Conservation (phyloP, 2,888 invertebrate genomes). For the Torymus texanus region DNA sequence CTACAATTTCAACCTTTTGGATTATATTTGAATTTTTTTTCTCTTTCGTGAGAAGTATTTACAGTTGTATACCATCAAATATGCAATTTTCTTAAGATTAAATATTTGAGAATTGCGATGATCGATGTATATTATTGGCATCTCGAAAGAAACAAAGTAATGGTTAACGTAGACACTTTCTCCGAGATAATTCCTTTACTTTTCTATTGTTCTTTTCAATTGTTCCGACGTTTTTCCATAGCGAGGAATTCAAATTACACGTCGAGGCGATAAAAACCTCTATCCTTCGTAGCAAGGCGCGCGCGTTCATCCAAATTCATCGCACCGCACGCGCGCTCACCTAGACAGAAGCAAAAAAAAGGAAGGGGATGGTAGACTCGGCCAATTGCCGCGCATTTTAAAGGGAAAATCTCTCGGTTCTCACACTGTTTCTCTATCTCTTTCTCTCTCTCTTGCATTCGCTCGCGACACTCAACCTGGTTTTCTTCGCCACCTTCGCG, state of each 20-base stretch:
- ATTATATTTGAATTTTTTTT: background rate
- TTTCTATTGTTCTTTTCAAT: no score
- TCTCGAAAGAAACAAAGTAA: no score
- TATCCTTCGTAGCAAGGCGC: background rate
- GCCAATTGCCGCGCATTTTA: conserved; percentile 7
- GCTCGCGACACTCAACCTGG: background rate
- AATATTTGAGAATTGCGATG: conserved; percentile 31
- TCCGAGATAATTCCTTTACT: no score
- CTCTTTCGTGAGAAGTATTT: conserved; percentile 7
- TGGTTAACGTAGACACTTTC: no score
- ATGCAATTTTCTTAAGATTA: conserved; percentile 31
- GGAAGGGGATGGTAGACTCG: background rate
- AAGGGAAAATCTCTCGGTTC: conserved; percentile 7
- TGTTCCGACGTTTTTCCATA: no score
- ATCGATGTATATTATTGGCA: background rate
- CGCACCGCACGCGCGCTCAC: background rate
- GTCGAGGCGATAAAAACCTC: no score
- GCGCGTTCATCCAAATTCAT: background rate
- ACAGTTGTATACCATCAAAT: background rate
- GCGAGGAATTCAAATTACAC: no score
- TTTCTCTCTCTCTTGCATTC: background rate
- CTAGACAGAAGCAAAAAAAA: no score
- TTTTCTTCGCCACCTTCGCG: conserved; percentile 1
- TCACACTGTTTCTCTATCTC: no score
- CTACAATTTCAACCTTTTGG: no score